Conservation (phyloP, 2,113 vertebrate species). For the Galeopterus variegatus region DNA sequence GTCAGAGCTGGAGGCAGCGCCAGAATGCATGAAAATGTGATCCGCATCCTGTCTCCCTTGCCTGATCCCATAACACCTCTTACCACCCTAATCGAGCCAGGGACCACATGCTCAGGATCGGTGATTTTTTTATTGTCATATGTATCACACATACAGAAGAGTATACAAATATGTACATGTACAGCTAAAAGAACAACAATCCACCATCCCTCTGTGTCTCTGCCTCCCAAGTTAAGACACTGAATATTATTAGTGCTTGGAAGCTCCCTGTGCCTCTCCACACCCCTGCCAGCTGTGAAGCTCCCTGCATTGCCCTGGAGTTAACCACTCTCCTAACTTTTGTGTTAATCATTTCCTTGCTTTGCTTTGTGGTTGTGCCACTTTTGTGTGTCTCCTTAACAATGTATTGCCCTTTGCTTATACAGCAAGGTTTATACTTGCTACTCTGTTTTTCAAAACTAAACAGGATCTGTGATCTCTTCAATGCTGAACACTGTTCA, state of each 20-base stretch:
- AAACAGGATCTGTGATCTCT: slow-evolving; percentile 65
- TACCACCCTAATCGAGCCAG: background rate
- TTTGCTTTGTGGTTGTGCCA: background rate
- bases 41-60: background rate
- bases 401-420: background rate
- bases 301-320: background rate
- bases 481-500: background rate
- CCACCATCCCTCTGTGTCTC: background rate
- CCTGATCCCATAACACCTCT: background rate
- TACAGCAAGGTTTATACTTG: slow-evolving; percentile 7
- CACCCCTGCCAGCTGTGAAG: fast-evolving
- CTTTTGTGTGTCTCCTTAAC: background rate
- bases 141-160: background rate
- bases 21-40: background rate
- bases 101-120: background rate
- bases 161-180: background rate
- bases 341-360: background rate
- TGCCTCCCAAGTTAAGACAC: background rate
- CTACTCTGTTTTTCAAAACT: slow-evolving; percentile 59
- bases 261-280: background rate
- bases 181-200: background rate
- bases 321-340: background rate
- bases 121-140: background rate
- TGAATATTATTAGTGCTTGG: too few species aligned
- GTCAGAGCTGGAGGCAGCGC: background rate